A percentile compares a stretch with the other conserved stretches of the same genome.
These are phyloP conservation scores for Sula dactylatra DNA, from an alignment of 2,113 vertebrate genomes.

Conservation along the genomic window DNA sequence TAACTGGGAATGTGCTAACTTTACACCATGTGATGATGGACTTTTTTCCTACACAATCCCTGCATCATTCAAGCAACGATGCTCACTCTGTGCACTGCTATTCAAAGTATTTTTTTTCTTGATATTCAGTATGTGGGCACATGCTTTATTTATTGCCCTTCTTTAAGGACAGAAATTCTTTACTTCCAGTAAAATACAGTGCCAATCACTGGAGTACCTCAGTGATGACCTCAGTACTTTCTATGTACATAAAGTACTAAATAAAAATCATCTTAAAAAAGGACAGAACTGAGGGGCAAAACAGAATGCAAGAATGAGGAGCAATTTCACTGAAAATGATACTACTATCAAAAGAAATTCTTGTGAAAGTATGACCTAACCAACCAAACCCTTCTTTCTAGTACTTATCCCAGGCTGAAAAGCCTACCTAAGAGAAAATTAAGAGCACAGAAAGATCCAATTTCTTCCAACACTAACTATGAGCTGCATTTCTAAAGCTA, in stretches of 20 bases:
- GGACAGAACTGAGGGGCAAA: neutral
- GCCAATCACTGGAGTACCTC: neutral
- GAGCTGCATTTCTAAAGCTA: neutral
- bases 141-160: neutral
- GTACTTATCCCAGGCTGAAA: neutral
- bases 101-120: neutral
- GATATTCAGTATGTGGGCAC: neutral
- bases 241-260: neutral
- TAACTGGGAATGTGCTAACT: neutral
- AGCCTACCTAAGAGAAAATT: neutral
- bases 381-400: neutral
- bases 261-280: neutral
- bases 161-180: neutral
- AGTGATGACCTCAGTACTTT: too few relatives aligned
- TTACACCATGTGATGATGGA: neutral
- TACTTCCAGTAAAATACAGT: neutral
- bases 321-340: neutral
- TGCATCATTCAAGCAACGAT: neutral
- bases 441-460: neutral
- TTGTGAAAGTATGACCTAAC: neutral
- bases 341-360: neutral
- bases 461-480: neutral
- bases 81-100: neutral
- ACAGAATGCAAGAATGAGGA: neutral
- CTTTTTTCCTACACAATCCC: neutral